Base-by-base conservation (phyloP, 2,797 vertebrate genomes). In the Molossus molossus region DNA sequence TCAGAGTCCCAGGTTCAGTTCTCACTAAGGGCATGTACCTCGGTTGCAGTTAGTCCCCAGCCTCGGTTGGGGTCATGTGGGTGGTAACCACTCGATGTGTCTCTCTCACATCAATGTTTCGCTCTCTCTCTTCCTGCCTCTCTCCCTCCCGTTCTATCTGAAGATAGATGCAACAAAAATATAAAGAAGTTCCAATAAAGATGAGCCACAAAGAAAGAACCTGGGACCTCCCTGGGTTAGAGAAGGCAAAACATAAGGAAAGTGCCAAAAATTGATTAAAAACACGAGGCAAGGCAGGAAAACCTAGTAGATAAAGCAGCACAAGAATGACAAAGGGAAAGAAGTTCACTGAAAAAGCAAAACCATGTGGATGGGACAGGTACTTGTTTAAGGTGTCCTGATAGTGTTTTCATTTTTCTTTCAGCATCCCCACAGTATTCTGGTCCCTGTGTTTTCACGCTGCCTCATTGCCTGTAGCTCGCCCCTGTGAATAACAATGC, bases 381-480 rank as follows among this genome's bases (percentile, higher is more conserved):
- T 84, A 17, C 2, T 37, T 11, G 15, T 1, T 75, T 23, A n/a
- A 1, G 1, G 6, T 9, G 10, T 76, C 8, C 48, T n/a, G 40
- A n/a, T 9, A 1, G 4, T 27, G 33, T 25, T 21, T 29, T 25
- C 6, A 7, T 37, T 67, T 50, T 29, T 1, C 67, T 0, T 4
- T 18, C 6, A 23, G 57, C 13, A 10, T n/a, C 53, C 64, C 48
- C 15, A 6, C 6, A 50, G 1, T 9, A 20, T 11, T 2, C 18
- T 7, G 9, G 6, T 15, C 4, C 18, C 12, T 12, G 1, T 1
- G 53, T 33, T 55, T 72, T 0, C 73, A 72, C 3, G 14, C 0
- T 18, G 11, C 9, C 6, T 9, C 6, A 77, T 0, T 13, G 18
- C 37, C 27, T 11, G 0, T 2, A 33, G n/a, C 11, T 72, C 18